phyloP scores from a whole-genome alignment of 2,888 invertebrate genomes.

The Cataglyphis albicans region DNA sequence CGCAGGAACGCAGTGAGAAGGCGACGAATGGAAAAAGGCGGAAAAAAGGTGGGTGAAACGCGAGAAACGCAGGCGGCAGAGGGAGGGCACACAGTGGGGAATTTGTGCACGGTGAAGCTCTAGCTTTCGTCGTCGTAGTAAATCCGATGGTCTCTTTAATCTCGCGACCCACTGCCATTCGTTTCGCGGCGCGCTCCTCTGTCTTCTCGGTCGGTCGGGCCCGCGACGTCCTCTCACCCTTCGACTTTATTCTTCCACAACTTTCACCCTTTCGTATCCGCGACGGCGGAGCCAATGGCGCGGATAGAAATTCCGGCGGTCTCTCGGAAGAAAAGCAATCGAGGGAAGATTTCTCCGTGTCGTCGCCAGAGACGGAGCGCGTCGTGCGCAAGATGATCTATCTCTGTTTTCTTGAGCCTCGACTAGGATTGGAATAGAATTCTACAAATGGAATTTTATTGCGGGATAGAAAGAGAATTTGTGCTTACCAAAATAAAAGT shows the following conservation, averaged over 20 bases:
- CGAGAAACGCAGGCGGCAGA: background rate
- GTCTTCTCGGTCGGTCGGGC: slow-evolving; percentile 38
- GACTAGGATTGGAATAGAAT: slow-evolving; percentile 36
- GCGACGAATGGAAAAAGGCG: slow-evolving; percentile 10
- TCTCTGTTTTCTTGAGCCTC: slow-evolving; percentile 42
- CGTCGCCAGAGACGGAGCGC: slow-evolving; percentile 44
- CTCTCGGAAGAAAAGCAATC: slow-evolving; percentile 59
- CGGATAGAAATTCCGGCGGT: slow-evolving; percentile 61
- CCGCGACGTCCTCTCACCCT: slow-evolving; percentile 19
- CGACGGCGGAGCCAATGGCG: slow-evolving; percentile 56
- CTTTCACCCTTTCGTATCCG: slow-evolving; percentile 42
- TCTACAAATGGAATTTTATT: slow-evolving; percentile 26
- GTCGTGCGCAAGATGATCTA: slow-evolving; percentile 45
- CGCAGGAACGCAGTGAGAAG: background rate
- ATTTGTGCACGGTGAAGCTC: slow-evolving; percentile 41
- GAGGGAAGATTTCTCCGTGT: slow-evolving; percentile 59
- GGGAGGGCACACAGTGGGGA: background rate
- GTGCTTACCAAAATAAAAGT: slow-evolving; percentile 20
- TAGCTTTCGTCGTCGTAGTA: slow-evolving; percentile 64
- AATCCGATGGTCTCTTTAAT: slow-evolving; percentile 75
- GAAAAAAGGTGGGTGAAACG: background rate
- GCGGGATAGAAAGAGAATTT: slow-evolving; percentile 19
- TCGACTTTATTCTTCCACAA: slow-evolving; percentile 24
- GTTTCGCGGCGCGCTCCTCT: slow-evolving; percentile 58
- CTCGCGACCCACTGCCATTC: slow-evolving; percentile 71